Base-by-base conservation (phyloP, 2,888 invertebrate genomes). In the Heliconius charithonia region DNA sequence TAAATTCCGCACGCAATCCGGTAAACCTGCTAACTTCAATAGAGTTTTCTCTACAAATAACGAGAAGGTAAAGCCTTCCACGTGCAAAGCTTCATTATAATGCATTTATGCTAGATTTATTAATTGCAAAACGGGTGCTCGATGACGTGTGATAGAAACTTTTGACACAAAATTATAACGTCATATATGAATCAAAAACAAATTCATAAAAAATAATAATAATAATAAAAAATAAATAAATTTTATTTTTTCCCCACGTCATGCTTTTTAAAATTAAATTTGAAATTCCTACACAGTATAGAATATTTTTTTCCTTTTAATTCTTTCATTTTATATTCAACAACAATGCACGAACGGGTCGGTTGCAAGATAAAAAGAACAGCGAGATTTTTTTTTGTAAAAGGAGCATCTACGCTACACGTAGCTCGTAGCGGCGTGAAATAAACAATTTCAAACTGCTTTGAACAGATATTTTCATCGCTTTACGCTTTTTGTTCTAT, bases 341-440 rank as follows among this genome's bases (percentile, higher is more conserved):
- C 22, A 66, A 10, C 7, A 25, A 66, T 22, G 22, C 41, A 25
- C 27, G 19, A 25, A 69, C 13, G 37, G 67, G n/a, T 29, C 29
- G 65, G 32, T 65, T 29, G 65, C 29, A 32, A 32, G 29, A 19
- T n/a, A 29, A 65, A 29, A 65, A 65, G 9, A 65, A 16, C 32
- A 29, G 65, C 16, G 9, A 29, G 19, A 29, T 65, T 29, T 22
- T n/a, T 65, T 32, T 65, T 29, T 65, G 65, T 65, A 19, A 32
- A 65, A 29, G 29, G 29, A 65, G 22, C 65, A 29, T 65, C 65
- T 32, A 65, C 32, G 27, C 16, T 9, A 29, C 29, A 29, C 65
- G 22, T 65, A 66, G 66, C 66, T 32, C n/a, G 66, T 66, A 32
- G 32, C 66, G 66, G 66, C 66, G 66, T 66, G 67, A 67, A 67